Conservation (phyloP, 2,797 vertebrate species). For the Neosilurus mollespiculum region DNA sequence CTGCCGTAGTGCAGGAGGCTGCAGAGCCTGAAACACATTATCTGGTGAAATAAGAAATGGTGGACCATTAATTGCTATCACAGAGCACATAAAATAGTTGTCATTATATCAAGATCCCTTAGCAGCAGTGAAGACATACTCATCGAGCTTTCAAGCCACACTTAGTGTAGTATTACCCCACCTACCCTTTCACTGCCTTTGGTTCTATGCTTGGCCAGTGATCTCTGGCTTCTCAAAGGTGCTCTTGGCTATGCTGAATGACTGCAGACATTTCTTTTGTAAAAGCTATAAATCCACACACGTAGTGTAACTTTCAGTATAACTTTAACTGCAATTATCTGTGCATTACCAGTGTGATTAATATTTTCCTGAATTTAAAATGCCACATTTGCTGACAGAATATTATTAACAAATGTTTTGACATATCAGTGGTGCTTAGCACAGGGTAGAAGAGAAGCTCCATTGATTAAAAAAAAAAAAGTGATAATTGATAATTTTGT, state of each 20-base stretch:
- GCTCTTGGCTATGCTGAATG: slow-evolving; percentile 27
- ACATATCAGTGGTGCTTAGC: background rate
- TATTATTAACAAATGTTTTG: background rate
- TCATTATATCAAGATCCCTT: slow-evolving; percentile 36
- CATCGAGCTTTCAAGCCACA: slow-evolving; percentile 20
- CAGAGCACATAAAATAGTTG: slow-evolving; percentile 23
- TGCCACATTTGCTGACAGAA: background rate
- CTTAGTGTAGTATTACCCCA: slow-evolving; percentile 21
- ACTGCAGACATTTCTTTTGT: slow-evolving; percentile 38
- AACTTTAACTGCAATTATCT: background rate
- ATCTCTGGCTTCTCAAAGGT: slow-evolving; percentile 21
- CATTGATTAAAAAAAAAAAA: background rate
- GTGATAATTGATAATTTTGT: background rate
- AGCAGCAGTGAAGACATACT: slow-evolving; percentile 20
- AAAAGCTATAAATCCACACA: slow-evolving; percentile 23
- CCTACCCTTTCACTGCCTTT: slow-evolving; percentile 30
- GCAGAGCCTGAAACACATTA: slow-evolving; percentile 33
- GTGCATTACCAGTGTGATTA: background rate
- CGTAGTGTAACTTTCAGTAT: background rate
- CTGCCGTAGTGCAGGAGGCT: slow-evolving; percentile 21
- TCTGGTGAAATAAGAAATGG: slow-evolving; percentile 13
- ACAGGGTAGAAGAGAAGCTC: background rate
- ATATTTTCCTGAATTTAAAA: background rate
- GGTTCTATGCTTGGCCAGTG: slow-evolving; percentile 8
- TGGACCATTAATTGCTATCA: slow-evolving; percentile 25